Evolutionary conservation across 2,888 invertebrate species (phyloP).

Genomic region (Andrena minutula): DNA sequence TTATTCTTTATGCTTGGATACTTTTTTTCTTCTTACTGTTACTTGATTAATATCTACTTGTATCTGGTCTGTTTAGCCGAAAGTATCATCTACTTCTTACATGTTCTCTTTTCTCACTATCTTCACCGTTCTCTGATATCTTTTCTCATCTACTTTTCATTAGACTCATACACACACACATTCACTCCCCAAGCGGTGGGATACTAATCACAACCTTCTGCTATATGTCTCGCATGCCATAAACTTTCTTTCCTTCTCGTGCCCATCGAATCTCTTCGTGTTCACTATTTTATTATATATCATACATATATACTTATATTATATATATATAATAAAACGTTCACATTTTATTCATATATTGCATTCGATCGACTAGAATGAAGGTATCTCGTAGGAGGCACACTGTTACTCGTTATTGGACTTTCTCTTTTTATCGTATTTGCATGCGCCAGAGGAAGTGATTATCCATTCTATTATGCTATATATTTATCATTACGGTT

Average conservation of each 20-base stretch:
- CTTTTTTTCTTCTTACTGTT: slow-evolving; percentile 55
- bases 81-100: slow-evolving; percentile 32
- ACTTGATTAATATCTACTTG: slow-evolving; percentile 41
- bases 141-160: slow-evolving; percentile 17
- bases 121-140: background rate
- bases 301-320: slow-evolving; percentile 11
- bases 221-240: slow-evolving; percentile 63
- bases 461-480: slow-evolving; percentile 53
- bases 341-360: slow-evolving; percentile 53
- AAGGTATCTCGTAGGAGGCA: slow-evolving; percentile 60
- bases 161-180: slow-evolving; percentile 14
- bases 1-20: slow-evolving; percentile 55
- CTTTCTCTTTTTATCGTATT: slow-evolving; percentile 63
- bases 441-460: slow-evolving; percentile 68
- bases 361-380: slow-evolving; percentile 47
- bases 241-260: slow-evolving; percentile 40
- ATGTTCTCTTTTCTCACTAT: slow-evolving; percentile 5
- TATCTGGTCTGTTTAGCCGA: slow-evolving; percentile 47
- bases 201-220: slow-evolving; percentile 23
- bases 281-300: slow-evolving; percentile 42
- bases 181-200: background rate
- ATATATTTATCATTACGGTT: slow-evolving; percentile 44
- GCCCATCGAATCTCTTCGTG: slow-evolving; percentile 57
- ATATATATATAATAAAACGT: slow-evolving; percentile 11
- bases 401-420: slow-evolving; percentile 44